A percentile compares a stretch with the other conserved stretches of the same genome.
These are phyloP conservation scores for Burhinus oedicnemus DNA, from an alignment of 2,113 vertebrate species.

Conservation along the genomic window DNA sequence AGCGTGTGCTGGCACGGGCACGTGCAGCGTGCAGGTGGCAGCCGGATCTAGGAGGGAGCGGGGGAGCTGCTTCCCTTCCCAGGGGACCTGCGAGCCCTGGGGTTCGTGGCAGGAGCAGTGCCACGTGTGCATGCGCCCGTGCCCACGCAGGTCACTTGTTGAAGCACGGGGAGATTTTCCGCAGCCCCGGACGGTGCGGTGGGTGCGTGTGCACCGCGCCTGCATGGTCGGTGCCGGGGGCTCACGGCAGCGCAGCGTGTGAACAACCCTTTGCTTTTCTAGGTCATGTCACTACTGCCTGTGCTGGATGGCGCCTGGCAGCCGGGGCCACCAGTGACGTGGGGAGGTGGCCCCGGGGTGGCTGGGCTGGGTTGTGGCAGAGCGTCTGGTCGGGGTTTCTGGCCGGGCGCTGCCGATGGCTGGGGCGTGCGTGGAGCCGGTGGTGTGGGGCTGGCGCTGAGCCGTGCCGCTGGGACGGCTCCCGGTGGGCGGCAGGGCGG, in stretches of 20 bases:
- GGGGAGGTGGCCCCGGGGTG: not conserved
- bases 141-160: slow-evolving; percentile 22
- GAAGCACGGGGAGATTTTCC: not conserved
- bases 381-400: rapidly evolving
- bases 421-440: rapidly evolving
- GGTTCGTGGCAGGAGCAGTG: not conserved
- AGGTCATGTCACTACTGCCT: slow-evolving; percentile 39
- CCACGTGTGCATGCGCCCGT: not conserved
- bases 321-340: not conserved
- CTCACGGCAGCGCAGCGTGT: not conserved
- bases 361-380: not conserved
- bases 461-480: rapidly evolving
- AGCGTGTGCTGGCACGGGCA: not conserved
- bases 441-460: not conserved
- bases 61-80: not conserved
- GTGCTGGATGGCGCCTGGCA: not conserved
- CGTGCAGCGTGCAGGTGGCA: slow-evolving; percentile 17
- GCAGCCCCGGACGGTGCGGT: not conserved
- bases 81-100: rapidly evolving
- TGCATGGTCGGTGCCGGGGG: not conserved
- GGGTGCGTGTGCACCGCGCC: not conserved
- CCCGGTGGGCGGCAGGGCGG: rapidly evolving
- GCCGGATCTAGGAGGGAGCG: not conserved
- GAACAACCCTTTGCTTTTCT: slow-evolving; percentile 40
- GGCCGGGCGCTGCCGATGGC: not conserved